Base-by-base conservation (phyloP, 1,140 invertebrate genomes). In the Drosophila repleta region DNA sequence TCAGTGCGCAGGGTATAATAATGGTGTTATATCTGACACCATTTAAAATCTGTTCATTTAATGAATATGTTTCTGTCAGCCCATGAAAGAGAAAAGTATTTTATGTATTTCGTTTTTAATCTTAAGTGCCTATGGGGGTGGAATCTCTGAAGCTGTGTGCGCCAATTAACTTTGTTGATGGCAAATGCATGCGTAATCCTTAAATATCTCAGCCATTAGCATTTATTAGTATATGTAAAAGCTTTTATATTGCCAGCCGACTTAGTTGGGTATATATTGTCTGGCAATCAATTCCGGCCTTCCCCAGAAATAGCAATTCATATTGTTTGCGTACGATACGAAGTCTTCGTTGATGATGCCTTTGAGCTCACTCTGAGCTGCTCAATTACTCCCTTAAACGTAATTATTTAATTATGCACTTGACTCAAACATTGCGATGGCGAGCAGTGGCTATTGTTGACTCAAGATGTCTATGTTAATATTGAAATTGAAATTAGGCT, bases 31-130 rank as follows among this genome's bases (percentile, higher is more conserved):
- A 57, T 49, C 56, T 35, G 53, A 17, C 52, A 24, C 53, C 71
- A 56, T 55, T 72, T 63, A 37, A 73, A 79, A 78, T 82, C 69
- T 37, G 53, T 61, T 48, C 45, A 45, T 84, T 73, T 67, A 84
- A 84, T 84, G 76, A 79, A 84, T 74, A 62, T 72, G 29, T 51
- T 64, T 6, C 21, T 13, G 26, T 32, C 45, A 32, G 55, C 17
- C 56, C 15, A n/a, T 53, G 60, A 76, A 64, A 83, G 51, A 58
- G 24, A 52, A 45, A 67, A 63, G 60, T 68, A 62, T 69, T 77
- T 63, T 70, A 79, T 85, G 76, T 85, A 49, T 35, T 35, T 35
- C 11, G 66, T 70, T 84, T 84, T 83, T 46, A 84, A 84, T 85
- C 81, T 80, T 65, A 77, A 84, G 77, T 80, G 77, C 64, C 45